phyloP scores from a whole-genome alignment of 2,888 invertebrate species.

The Drosophila testacea region DNA sequence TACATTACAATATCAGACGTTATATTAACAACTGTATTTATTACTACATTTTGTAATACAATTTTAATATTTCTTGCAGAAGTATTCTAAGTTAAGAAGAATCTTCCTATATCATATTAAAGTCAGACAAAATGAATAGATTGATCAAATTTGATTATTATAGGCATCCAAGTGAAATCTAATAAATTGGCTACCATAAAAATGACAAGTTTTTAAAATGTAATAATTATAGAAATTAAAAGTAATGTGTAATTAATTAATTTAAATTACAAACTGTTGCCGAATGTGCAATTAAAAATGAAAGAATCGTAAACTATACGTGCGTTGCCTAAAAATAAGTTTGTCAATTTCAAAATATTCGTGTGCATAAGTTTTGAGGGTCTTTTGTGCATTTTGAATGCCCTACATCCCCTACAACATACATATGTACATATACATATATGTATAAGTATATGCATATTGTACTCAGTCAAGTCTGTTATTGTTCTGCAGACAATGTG shows the following conservation, averaged over 20 bases:
- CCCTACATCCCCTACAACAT: background rate
- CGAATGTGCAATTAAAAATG: conserved; percentile 46
- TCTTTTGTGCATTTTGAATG: background rate
- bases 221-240: background rate
- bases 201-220: background rate
- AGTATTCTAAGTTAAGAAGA: too few species aligned
- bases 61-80: too few species aligned
- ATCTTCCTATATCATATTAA: too few species aligned
- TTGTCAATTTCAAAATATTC: conserved; percentile 17
- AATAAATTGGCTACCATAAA: background rate
- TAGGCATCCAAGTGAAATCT: background rate
- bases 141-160: too few species aligned
- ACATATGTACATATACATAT: background rate
- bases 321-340: conserved; percentile 41
- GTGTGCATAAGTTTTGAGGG: background rate
- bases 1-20: too few species aligned
- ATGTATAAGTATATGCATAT: background rate
- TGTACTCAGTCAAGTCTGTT: background rate
- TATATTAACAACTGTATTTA: too few species aligned
- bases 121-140: too few species aligned
- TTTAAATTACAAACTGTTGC: conserved; percentile 31
- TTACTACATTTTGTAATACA: too few species aligned
- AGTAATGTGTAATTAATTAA: conserved; percentile 20
- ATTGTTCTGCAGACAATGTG: conserved; percentile 19
- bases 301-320: conserved; percentile 48